Evolutionary conservation across 2,797 vertebrate species (phyloP).

Genomic region (Pseudomugil tenellus): DNA sequence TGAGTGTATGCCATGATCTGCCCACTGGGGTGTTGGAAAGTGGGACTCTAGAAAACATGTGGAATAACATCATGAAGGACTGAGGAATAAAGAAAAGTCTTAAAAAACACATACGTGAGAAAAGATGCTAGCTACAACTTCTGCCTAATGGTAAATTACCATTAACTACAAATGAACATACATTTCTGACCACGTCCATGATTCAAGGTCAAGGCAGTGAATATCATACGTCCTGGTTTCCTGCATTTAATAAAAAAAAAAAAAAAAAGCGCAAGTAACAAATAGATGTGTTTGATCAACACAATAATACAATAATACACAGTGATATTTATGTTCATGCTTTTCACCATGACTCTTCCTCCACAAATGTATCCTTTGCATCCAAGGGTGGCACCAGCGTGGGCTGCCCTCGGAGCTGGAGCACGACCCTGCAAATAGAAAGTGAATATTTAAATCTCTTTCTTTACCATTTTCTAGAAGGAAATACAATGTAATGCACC

Average conservation of each 20-base stretch:
- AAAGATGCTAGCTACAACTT: background rate
- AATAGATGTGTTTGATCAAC: background rate
- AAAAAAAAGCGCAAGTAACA: background rate
- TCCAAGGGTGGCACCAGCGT: conserved; percentile 86
- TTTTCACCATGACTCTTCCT: conserved; percentile 92
- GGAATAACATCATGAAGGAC: background rate
- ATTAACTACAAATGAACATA: too few species aligned
- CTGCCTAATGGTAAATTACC: background rate
- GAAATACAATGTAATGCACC: conserved; percentile 36
- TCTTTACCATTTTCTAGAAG: background rate
- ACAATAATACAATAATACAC: background rate
- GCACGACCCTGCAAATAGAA: conserved; percentile 82
- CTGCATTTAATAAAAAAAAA: conserved; percentile 81
- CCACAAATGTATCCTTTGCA: conserved; percentile 92
- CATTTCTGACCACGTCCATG: conserved; percentile 95
- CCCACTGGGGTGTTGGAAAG: conserved; percentile 81
- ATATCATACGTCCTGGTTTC: conserved; percentile 93
- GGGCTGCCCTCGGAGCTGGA: conserved; percentile 92
- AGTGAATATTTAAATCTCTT: background rate
- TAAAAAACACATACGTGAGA: background rate
- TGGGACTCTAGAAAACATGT: conserved; percentile 63
- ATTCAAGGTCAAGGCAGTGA: conserved; percentile 90
- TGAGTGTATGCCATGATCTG: conserved; percentile 94
- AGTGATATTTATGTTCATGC: background rate
- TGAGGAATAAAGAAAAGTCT: background rate